Evolutionary conservation across 2,888 invertebrate genomes (phyloP).

Genomic region (Aromia moschata): DNA sequence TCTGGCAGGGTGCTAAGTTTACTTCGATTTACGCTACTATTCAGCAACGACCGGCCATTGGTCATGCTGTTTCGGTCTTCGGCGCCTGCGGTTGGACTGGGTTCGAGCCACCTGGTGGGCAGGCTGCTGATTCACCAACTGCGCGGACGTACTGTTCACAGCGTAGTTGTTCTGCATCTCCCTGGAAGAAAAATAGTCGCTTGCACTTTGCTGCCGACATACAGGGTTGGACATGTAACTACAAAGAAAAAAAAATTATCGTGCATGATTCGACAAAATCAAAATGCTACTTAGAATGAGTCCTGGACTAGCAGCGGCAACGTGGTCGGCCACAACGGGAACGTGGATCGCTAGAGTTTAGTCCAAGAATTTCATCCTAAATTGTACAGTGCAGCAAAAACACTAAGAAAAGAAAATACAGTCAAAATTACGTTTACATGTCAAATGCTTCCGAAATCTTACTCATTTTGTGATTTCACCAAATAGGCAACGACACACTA

Average conservation of each 20-base stretch:
- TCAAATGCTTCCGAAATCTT: too few species aligned
- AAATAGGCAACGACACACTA: too few species aligned
- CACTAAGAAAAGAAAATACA: background rate
- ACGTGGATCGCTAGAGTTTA: background rate
- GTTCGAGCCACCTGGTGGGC: slow-evolving; percentile 59
- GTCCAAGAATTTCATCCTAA: background rate
- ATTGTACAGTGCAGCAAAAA: background rate
- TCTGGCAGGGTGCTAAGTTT: slow-evolving; percentile 77
- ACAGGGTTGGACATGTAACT: too few species aligned
- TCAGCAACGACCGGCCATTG: slow-evolving; percentile 52
- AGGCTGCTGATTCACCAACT: slow-evolving; percentile 59
- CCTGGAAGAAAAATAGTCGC: slow-evolving; percentile 44
- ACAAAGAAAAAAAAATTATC: background rate
- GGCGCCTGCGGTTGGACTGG: slow-evolving; percentile 51
- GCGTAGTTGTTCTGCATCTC: slow-evolving; percentile 48
- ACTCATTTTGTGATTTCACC: too few species aligned
- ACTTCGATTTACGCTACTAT: slow-evolving; percentile 60
- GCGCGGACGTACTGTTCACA: slow-evolving; percentile 52
- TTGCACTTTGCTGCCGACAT: background rate
- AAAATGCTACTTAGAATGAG: background rate
- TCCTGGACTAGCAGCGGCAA: background rate
- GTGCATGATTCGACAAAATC: background rate
- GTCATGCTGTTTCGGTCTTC: slow-evolving; percentile 50
- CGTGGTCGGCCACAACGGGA: background rate
- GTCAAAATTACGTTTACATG: too few species aligned